phyloP scores from a whole-genome alignment of 1,140 invertebrate genomes.

The Polypedilum pembai region DNA sequence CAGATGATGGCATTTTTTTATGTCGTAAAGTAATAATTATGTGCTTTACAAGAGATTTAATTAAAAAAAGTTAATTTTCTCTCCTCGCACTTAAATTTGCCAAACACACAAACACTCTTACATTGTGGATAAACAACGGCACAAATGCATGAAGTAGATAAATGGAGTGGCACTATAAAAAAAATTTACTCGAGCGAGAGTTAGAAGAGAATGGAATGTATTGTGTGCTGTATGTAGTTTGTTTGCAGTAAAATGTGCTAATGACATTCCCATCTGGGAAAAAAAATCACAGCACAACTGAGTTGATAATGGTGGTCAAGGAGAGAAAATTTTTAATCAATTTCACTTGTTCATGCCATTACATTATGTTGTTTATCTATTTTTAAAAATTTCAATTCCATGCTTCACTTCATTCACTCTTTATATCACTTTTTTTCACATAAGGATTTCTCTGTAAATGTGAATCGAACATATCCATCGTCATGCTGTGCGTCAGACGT shows the following conservation, averaged over 20 bases:
- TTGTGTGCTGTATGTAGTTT: not conserved
- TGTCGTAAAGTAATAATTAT: slow-evolving; percentile 21
- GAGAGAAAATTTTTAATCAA: not conserved
- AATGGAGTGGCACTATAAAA: not conserved
- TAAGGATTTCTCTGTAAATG: not conserved
- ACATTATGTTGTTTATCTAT: not conserved
- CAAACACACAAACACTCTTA: not conserved
- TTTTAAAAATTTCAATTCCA: not conserved
- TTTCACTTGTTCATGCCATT: not conserved
- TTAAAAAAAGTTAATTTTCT: slow-evolving; percentile 9
- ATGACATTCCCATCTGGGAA: slow-evolving; percentile 9
- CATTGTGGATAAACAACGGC: not conserved
- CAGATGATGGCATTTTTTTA: slow-evolving; percentile 38
- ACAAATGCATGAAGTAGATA: not conserved
- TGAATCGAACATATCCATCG: slow-evolving; percentile 31
- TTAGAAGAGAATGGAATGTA: not conserved
- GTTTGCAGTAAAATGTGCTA: not conserved
- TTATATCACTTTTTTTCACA: not conserved
- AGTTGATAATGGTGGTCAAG: not conserved
- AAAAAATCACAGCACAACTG: not conserved
- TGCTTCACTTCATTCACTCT: not conserved
- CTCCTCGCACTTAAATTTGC: not conserved
- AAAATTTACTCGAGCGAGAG: not conserved
- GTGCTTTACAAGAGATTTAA: not conserved
- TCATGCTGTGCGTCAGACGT: slow-evolving; percentile 30